A percentile compares a stretch with the other conserved stretches of the same genome.
Evolutionary conservation across 2,888 invertebrate species (phyloP).

Genomic region (Melinaea menophilus): DNA sequence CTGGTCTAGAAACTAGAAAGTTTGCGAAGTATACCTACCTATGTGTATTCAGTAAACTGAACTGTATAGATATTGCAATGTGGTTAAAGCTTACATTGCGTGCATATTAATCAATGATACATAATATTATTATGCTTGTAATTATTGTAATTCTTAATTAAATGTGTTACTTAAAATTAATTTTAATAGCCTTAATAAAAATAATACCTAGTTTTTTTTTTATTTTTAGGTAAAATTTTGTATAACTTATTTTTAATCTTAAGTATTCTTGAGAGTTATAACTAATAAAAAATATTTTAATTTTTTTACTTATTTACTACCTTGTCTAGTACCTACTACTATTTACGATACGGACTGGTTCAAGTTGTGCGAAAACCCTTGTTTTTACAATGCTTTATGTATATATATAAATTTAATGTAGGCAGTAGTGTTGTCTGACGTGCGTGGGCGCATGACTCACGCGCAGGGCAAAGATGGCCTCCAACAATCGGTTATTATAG

Average conservation of each 20-base stretch:
- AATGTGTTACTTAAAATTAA: background rate
- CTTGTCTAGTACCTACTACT: no score
- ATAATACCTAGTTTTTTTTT: no score
- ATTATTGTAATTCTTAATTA: background rate
- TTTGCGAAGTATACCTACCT: slow-evolving; percentile 11
- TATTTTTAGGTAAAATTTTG: no score
- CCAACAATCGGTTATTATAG: slow-evolving; percentile 63
- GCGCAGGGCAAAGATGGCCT: slow-evolving; percentile 52
- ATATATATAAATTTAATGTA: slow-evolving; percentile 23
- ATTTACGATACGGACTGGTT: no score
- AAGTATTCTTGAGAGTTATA: no score
- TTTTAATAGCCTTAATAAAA: background rate
- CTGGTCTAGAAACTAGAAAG: slow-evolving; percentile 31
- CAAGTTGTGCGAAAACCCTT: slow-evolving; percentile 14
- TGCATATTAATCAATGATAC: background rate
- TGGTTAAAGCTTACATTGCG: background rate
- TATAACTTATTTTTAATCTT: no score
- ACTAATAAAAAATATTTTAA: no score
- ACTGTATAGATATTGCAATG: slow-evolving; percentile 16
- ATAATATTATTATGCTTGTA: background rate
- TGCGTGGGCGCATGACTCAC: slow-evolving; percentile 63
- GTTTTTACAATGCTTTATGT: slow-evolving; percentile 7
- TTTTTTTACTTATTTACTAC: no score
- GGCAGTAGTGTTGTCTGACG: slow-evolving; percentile 42
- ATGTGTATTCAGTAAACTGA: background rate